phyloP scores from a whole-genome alignment of 2,797 vertebrate species.

The Lateolabrax maculatus region DNA sequence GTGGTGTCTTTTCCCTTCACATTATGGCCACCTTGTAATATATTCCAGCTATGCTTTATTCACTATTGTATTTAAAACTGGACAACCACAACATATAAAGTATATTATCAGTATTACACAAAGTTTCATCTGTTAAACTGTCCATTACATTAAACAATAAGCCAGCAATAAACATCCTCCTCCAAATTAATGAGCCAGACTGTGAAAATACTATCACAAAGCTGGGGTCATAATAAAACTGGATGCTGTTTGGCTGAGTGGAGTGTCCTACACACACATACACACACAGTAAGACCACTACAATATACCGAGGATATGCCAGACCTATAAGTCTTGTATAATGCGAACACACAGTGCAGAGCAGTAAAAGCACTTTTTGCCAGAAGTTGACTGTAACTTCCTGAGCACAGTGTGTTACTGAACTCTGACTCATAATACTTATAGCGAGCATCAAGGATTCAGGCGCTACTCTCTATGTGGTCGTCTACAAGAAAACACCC shows the following conservation, averaged over 20 bases:
- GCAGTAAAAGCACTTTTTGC: conserved; percentile 46
- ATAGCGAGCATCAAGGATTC: conserved; percentile 55
- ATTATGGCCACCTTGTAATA: conserved; percentile 12
- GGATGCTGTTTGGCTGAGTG: conserved; percentile 59
- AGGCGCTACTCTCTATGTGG: conserved; percentile 59
- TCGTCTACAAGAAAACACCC: conserved; percentile 73
- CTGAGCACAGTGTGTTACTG: conserved; percentile 47
- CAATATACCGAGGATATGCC: conserved; percentile 18
- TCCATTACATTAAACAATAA: conserved; percentile 57
- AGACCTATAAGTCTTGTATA: conserved; percentile 9
- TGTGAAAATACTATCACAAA: conserved; percentile 63
- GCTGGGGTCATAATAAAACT: conserved; percentile 62
- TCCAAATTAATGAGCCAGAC: conserved; percentile 69
- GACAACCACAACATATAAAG: conserved; percentile 37
- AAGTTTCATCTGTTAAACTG: conserved; percentile 60
- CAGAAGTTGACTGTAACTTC: conserved; percentile 60
- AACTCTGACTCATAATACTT: conserved; percentile 52
- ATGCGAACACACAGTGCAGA: conserved; percentile 20
- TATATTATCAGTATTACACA: conserved; percentile 47
- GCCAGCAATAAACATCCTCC: conserved; percentile 66
- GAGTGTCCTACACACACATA: conserved; percentile 41
- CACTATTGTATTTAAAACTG: conserved; percentile 33
- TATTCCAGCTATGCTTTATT: conserved; percentile 42
- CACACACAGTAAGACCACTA: conserved; percentile 26
- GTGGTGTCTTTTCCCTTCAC: conserved; percentile 1